phyloP scores from a whole-genome alignment of 1,140 invertebrate species.

The Hyles euphorbiae region DNA sequence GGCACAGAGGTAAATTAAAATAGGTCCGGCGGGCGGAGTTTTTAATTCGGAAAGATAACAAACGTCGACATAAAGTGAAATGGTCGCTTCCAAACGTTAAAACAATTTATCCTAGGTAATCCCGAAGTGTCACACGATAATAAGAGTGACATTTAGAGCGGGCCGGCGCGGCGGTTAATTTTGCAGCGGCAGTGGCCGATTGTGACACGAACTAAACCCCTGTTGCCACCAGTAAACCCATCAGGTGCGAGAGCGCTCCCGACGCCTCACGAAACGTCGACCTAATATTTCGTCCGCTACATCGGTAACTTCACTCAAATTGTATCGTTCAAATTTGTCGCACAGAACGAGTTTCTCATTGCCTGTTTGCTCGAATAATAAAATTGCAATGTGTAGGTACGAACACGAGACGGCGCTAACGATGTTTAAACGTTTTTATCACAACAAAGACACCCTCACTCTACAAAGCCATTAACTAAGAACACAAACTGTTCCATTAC shows the following conservation, averaged over 20 bases:
- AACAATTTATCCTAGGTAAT: constrained; percentile 73
- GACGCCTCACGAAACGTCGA: constrained; percentile 17
- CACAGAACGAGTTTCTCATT: no score
- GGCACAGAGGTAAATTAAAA: constrained; percentile 19
- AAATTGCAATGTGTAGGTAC: no score
- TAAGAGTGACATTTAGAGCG: constrained; percentile 72
- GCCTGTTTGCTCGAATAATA: no score
- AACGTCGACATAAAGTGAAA: constrained; percentile 57
- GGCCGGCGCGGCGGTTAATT: constrained; percentile 59
- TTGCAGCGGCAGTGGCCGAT: constrained; percentile 60
- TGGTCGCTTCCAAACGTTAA: constrained; percentile 58
- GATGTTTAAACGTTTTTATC: constrained; percentile 36
- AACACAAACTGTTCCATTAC: constrained; percentile 60
- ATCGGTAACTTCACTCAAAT: constrained; percentile 2
- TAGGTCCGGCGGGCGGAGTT: constrained; percentile 30
- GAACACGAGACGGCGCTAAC: constrained; percentile 8
- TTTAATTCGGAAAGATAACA: constrained; percentile 66
- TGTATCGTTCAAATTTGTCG: no score
- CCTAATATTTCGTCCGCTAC: constrained; percentile 43
- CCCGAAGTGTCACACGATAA: constrained; percentile 70
- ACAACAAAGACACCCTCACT: constrained; percentile 43
- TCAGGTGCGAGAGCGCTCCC: constrained; percentile 54
- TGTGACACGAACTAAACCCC: constrained; percentile 70
- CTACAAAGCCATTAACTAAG: constrained; percentile 55
- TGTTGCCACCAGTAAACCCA: constrained; percentile 64